These are phyloP conservation scores for Lumbricus terrestris DNA, from an alignment of 2,888 invertebrate genomes.

Conservation along the genomic window DNA sequence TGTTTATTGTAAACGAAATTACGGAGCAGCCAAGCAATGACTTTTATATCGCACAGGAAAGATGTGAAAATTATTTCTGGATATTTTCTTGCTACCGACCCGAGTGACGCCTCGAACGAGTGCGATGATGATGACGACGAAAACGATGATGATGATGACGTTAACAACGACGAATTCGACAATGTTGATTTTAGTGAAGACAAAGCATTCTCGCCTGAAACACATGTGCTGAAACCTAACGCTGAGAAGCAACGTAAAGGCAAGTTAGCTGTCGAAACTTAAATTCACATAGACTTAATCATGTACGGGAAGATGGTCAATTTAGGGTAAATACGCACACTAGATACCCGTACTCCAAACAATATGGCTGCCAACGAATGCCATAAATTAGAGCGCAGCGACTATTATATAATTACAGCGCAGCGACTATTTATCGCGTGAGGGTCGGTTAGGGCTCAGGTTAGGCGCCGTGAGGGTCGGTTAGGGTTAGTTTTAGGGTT, in stretches of 20 bases:
- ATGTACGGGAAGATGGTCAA: too few species aligned
- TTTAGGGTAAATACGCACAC: too few species aligned
- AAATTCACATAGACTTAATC: too few species aligned
- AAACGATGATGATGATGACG: neutral
- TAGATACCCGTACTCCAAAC: too few species aligned
- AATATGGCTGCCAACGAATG: too few species aligned
- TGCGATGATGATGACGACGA: neutral
- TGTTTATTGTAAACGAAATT: neutral
- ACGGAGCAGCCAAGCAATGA: neutral
- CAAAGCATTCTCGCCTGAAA: neutral
- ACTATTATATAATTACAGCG: too few species aligned
- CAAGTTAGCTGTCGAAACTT: neutral
- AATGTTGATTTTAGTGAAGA: neutral
- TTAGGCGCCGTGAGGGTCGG: too few species aligned
- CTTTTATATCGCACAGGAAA: neutral
- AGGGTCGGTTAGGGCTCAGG: too few species aligned
- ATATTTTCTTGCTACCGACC: neutral
- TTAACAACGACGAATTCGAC: neutral
- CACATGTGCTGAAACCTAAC: neutral
- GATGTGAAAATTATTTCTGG: neutral
- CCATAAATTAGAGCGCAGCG: too few species aligned
- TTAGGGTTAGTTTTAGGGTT: too few species aligned
- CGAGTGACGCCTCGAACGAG: neutral
- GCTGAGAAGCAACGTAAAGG: neutral
- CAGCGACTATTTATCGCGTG: too few species aligned